Evolutionary conservation across 2,797 vertebrate genomes (phyloP).

Genomic region (Cossypha dichroa): DNA sequence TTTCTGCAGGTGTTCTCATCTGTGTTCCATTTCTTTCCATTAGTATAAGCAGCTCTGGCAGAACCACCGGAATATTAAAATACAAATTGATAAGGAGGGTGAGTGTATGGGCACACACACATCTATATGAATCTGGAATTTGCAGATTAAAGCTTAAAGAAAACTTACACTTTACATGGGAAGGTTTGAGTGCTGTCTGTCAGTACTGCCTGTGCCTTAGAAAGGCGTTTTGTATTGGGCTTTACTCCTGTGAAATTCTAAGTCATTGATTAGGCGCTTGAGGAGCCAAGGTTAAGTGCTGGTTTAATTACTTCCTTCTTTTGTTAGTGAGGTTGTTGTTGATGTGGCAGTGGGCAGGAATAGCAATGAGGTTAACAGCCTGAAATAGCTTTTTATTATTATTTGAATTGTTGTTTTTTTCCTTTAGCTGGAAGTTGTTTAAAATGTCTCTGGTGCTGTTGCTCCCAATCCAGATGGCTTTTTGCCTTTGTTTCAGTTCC

Average conservation of each 20-base stretch:
- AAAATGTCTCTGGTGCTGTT: slow-evolving; percentile 55
- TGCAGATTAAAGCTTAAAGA: neutral
- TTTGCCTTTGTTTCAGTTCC: slow-evolving; percentile 63
- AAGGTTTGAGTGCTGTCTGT: neutral
- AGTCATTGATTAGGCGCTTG: neutral
- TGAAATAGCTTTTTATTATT: slow-evolving; percentile 27
- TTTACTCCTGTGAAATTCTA: neutral
- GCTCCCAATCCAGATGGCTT: slow-evolving; percentile 62
- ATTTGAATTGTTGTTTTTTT: neutral
- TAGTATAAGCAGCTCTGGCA: neutral
- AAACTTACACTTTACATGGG: neutral
- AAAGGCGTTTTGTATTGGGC: neutral
- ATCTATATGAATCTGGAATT: neutral
- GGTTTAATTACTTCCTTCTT: slow-evolving; percentile 41
- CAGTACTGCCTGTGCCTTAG: neutral
- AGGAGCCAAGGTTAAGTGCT: neutral
- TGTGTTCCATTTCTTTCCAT: neutral
- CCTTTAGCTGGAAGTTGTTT: slow-evolving; percentile 67
- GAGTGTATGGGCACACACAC: accelerated
- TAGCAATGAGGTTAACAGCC: slow-evolving; percentile 32
- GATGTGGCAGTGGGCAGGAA: slow-evolving; percentile 5
- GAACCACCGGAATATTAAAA: neutral
- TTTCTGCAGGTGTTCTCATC: neutral
- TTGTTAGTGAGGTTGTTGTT: slow-evolving; percentile 27
- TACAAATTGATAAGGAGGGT: neutral